Conservation (phyloP, 2,888 invertebrate genomes). For the Lysandra bellargus region DNA sequence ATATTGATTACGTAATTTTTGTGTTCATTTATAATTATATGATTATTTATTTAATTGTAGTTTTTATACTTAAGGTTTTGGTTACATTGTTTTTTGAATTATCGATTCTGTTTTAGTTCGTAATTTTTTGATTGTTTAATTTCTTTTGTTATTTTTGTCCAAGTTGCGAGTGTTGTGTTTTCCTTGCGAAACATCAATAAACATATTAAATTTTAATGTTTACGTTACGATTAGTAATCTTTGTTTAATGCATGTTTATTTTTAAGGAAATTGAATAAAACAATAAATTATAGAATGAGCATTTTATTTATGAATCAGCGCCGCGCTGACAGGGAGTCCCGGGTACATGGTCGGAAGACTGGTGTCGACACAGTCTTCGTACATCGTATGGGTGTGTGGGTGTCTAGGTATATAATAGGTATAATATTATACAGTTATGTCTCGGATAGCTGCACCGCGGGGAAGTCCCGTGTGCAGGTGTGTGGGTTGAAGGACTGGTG, state of each 20-base stretch:
- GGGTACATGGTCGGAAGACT: constrained; percentile 66
- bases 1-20: background rate
- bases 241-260: constrained; percentile 34
- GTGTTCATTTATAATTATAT: background rate
- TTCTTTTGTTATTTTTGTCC: constrained; percentile 29
- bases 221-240: constrained; percentile 29
- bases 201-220: constrained; percentile 22
- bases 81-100: constrained; percentile 20
- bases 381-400: constrained; percentile 69
- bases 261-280: constrained; percentile 36
- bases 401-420: constrained; percentile 56
- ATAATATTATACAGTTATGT: background rate
- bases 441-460: constrained; percentile 36
- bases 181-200: constrained; percentile 25
- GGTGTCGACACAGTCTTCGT: constrained; percentile 61
- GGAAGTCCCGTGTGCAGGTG: constrained; percentile 63
- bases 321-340: constrained; percentile 48
- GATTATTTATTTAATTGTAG: background rate
- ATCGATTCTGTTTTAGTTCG: constrained; percentile 27
- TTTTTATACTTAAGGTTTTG: background rate
- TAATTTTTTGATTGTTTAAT: constrained; percentile 34
- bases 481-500: constrained; percentile 69
- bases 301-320: constrained; percentile 35
- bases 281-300: constrained; percentile 34
- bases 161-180: constrained; percentile 28